These are phyloP conservation scores for Drosophila repleta DNA, from an alignment of 1,140 invertebrate species.

Conservation along the genomic window DNA sequence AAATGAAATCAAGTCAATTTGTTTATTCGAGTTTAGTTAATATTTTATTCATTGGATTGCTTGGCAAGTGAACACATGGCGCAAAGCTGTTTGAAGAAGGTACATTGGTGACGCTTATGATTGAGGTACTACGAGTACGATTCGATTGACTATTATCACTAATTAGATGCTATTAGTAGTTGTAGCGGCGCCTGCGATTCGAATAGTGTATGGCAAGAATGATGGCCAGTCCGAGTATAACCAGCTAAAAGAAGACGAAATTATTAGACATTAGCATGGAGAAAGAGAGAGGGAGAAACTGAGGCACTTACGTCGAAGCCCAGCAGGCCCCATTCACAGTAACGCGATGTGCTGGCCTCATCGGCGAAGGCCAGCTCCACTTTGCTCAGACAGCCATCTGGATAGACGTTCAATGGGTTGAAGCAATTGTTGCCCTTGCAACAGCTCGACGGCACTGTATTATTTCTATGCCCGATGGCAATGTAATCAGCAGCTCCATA, in stretches of 20 bases:
- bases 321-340: slow-evolving; percentile 68
- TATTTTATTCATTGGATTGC: slow-evolving; percentile 55
- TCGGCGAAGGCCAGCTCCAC: slow-evolving; percentile 84
- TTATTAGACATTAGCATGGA: neutral
- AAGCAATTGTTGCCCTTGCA: slow-evolving; percentile 63
- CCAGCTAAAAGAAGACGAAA: slow-evolving; percentile 43
- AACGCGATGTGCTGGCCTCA: slow-evolving; percentile 83
- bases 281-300: neutral
- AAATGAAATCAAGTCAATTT: neutral
- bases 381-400: slow-evolving; percentile 83
- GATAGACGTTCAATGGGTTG: slow-evolving; percentile 83
- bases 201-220: slow-evolving; percentile 74
- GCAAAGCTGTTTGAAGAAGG: slow-evolving; percentile 32
- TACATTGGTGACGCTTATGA: slow-evolving; percentile 65
- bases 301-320: slow-evolving; percentile 64
- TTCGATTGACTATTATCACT: slow-evolving; percentile 23
- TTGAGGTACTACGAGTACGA: slow-evolving; percentile 44
- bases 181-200: slow-evolving; percentile 64
- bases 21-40: slow-evolving; percentile 28
- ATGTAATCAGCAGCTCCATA: slow-evolving; percentile 84
- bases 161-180: slow-evolving; percentile 47
- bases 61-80: slow-evolving; percentile 56
- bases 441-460: slow-evolving; percentile 82
- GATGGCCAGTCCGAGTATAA: slow-evolving; percentile 61
- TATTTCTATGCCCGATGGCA: slow-evolving; percentile 49